Base-by-base conservation (phyloP, 1,140 invertebrate genomes). In the Procambarus clarkii region DNA sequence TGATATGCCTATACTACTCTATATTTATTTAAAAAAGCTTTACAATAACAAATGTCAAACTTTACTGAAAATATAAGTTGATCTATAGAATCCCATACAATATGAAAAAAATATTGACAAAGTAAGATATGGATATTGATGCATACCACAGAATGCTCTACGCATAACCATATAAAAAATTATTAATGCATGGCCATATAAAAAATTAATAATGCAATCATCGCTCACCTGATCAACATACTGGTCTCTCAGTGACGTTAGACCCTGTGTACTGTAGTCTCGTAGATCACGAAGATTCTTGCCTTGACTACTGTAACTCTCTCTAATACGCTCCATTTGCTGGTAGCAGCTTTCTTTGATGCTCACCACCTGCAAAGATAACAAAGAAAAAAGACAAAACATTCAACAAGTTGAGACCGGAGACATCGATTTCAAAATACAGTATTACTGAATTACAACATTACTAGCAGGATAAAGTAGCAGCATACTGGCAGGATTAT, bases 291-390 rank as follows among this genome's bases (percentile, higher is more conserved):
- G 96, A 24, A 99, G 95, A 94, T 98, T 97, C 93, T 97, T 97
- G 45, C 97, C 96, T 95, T 98, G 98, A 21, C 96, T 96, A 92
- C 97, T 96, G 94, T 99, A 99, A 94, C 97, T 98, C 93, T 97
- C 97, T 93, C 98, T 96, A 89, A 99, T 98, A 96, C 97, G 98
- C 94, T 99, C 98, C 94, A 98, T 97, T 95, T 99, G 98, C 94
- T 97, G 97, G 18, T 97, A 96, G 94, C 98, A 99, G 93, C 99
- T 99, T 93, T 99, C 98, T 93, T 97, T 97, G 91, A 99, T 98
- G 93, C 97, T 96, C 94, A 97, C 96, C 77, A 98, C 97, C 96
- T 98, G 21, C 88, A 87, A 76, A 91, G 88, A 88, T 86, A 85
- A 92, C 50, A 58, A 81, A 84, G 54, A 81, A 88, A 34, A 34